These are phyloP conservation scores for Tricholaema leucomelas DNA, from an alignment of 2,113 vertebrate species.

Conservation along the genomic window DNA sequence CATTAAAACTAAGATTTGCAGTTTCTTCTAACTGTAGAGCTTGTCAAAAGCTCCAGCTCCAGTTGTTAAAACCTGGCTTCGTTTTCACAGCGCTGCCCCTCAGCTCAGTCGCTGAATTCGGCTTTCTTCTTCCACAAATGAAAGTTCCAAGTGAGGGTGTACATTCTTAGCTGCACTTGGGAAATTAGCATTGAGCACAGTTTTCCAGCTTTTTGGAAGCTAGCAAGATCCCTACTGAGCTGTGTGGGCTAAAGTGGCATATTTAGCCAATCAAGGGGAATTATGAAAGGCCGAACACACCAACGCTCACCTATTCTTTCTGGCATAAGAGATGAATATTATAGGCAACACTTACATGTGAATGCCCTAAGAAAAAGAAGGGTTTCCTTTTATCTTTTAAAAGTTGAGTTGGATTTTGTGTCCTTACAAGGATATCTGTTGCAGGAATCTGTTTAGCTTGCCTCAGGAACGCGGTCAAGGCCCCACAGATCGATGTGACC, in stretches of 20 bases:
- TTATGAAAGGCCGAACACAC: not conserved
- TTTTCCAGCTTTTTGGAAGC: not conserved
- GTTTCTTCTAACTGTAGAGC: not conserved
- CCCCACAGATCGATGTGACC: too few species aligned
- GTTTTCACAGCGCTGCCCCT: not conserved
- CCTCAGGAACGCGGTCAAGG: too few species aligned
- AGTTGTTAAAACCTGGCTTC: not conserved
- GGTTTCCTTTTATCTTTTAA: not conserved
- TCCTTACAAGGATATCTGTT: not conserved
- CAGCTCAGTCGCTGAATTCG: not conserved
- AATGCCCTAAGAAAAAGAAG: not conserved
- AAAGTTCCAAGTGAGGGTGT: constrained; percentile 24
- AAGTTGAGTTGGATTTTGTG: not conserved
- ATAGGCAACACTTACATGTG: not conserved
- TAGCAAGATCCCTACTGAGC: not conserved
- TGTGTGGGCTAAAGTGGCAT: not conserved
- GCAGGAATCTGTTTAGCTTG: too few species aligned
- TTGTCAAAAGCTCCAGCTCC: not conserved
- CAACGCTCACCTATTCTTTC: not conserved
- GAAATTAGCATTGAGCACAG: not conserved
- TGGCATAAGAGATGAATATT: not conserved
- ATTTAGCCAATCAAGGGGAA: constrained; percentile 5
- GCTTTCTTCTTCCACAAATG: not conserved
- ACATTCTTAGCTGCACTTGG: not conserved
- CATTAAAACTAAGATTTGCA: not conserved